Evolutionary conservation across 2,113 vertebrate species (phyloP), one percentile per base, ranked within the genome.

Genomic region (Dasyornis broadbenti): DNA sequence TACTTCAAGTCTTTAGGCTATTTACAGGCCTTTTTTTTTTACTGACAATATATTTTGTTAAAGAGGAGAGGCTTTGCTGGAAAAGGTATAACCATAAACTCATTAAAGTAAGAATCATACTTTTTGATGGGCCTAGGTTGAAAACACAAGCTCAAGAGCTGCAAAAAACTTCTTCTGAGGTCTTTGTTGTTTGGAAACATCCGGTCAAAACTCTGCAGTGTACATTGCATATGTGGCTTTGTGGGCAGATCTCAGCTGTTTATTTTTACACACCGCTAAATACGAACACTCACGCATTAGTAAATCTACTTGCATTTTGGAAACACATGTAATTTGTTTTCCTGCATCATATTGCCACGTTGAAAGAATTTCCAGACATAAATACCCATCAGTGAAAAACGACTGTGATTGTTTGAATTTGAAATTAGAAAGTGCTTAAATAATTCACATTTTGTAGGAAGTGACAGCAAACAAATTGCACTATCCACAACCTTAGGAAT

Each of bases 181-280:
- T 78, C 63, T 80, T 56, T 56, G 40, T 73, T 94, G 90, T 92
- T 90, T 90, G 79, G 52, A 90, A 92, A 94, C 68, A 86, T 71
- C 77, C 47, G 86, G 39, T 70, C 71, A 90, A 59, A 91, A 82
- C 79, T 49, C 52, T 40, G 50, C 39, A 69, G 27, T 56, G 44
- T 31, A 88, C 88, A 93, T 35, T 70, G 76, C 64, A 8, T 49
- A 50, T 73, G 56, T 10, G 26, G 60, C 88, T 93, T 94, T 93
- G 85, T 95, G 85, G 94, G 85, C 71, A 94, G 88, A 95, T 90
- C 65, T 92, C 56, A 92, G 81, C 64, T 91, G 83, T 86, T 94
- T 96, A 95, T 95, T 94, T 97, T 96, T 96, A 88, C 39, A 86
- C 71, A n/a, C 28, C 49, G 87, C 71, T 90, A 93, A 92, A 93